Percentiles rank a stretch among this genome's conserved stretches.
phyloP scores from a whole-genome alignment of 2,797 vertebrate species.

The Cygnus olor region DNA sequence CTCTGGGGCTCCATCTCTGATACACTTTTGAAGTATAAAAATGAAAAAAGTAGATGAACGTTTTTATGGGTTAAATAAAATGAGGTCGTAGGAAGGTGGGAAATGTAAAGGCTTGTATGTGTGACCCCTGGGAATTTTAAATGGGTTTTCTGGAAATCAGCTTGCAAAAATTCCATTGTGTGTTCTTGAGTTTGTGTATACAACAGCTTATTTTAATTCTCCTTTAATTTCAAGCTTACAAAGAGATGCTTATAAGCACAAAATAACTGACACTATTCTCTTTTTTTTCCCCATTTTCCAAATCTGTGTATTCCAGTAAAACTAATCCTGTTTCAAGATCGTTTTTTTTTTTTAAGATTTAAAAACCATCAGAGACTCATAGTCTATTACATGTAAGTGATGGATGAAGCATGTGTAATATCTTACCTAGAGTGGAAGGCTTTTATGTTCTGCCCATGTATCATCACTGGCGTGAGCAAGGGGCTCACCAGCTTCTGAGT shows the following conservation, averaged over 20 bases:
- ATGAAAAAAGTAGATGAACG: background rate
- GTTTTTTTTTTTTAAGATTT: background rate
- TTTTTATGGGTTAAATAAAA: background rate
- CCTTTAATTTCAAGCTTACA: background rate
- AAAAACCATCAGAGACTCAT: background rate
- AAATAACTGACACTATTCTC: background rate
- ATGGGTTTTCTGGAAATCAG: background rate
- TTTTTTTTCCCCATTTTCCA: background rate
- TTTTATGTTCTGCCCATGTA: background rate
- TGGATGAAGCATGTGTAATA: background rate
- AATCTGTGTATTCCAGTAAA: background rate
- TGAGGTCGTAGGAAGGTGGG: background rate
- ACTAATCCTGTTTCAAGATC: background rate
- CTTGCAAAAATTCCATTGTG: background rate
- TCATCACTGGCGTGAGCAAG: background rate
- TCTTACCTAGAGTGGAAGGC: background rate
- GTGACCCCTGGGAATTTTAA: background rate
- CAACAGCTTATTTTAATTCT: background rate
- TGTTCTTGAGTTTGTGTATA: background rate
- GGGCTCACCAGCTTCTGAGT: fast-evolving
- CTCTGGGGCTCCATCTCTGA: background rate
- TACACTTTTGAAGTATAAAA: background rate
- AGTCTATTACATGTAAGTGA: background rate
- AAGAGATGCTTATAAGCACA: background rate
- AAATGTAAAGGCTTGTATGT: background rate